phyloP scores from a whole-genome alignment of 2,797 vertebrate species.

The Trematomus bernacchii region DNA sequence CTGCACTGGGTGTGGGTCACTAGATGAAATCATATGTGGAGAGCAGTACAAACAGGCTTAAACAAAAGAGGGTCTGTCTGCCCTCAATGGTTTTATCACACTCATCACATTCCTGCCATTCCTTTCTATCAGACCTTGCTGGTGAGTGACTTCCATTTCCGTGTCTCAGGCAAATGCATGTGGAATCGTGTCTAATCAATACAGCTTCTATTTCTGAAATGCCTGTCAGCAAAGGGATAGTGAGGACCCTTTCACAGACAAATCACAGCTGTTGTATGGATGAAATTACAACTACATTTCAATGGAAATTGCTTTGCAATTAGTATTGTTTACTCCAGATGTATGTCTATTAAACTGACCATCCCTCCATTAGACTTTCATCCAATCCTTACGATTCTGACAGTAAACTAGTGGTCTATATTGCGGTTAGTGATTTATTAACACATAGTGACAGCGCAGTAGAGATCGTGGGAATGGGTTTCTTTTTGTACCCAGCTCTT shows the following conservation, averaged over 20 bases:
- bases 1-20: conserved; percentile 38
- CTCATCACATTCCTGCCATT: conserved; percentile 80
- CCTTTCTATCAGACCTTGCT: conserved; percentile 49
- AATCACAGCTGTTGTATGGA: background rate
- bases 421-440: conserved; percentile 24
- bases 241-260: conserved; percentile 5
- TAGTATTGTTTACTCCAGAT: background rate
- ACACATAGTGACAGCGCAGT: conserved; percentile 1
- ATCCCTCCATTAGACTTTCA: background rate
- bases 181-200: conserved; percentile 56
- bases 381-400: background rate
- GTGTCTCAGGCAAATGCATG: conserved; percentile 20
- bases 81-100: conserved; percentile 56
- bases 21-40: conserved; percentile 27
- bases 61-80: conserved; percentile 69
- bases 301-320: conserved; percentile 1
- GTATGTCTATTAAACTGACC: background rate
- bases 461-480: conserved; percentile 5
- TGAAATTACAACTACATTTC: background rate
- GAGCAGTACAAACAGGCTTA: conserved; percentile 39
- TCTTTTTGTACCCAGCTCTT: background rate
- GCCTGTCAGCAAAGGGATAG: conserved; percentile 41
- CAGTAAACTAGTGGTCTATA: conserved; percentile 9
- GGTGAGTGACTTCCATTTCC: conserved; percentile 47
- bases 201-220: conserved; percentile 50